phyloP scores from a whole-genome alignment of 2,797 vertebrate species.

The Microhierax caerulescens region DNA sequence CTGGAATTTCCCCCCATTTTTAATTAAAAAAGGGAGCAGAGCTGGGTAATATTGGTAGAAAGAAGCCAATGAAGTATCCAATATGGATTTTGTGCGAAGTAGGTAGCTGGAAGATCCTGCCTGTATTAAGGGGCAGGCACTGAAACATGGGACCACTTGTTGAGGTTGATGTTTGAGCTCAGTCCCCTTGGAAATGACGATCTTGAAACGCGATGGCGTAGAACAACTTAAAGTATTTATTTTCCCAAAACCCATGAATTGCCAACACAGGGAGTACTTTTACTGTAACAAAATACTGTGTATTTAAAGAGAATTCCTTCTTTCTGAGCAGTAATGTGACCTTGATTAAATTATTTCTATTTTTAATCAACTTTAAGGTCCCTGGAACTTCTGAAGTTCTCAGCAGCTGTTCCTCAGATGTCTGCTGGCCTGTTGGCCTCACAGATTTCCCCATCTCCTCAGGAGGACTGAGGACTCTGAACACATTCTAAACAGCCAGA shows the following conservation, averaged over 20 bases:
- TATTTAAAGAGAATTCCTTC: constrained; percentile 22
- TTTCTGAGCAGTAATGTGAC: constrained; percentile 44
- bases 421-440: constrained; percentile 10
- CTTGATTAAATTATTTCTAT: constrained; percentile 57
- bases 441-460: constrained; percentile 13
- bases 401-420: constrained; percentile 64
- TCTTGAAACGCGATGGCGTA: neutral
- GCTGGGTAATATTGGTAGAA: neutral
- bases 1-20: neutral
- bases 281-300: neutral
- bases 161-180: neutral
- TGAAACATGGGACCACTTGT: neutral
- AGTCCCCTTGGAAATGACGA: neutral
- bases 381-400: constrained; percentile 28
- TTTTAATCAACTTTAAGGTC: constrained; percentile 54
- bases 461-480: neutral
- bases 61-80: neutral
- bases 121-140: neutral
- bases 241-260: neutral
- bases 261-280: neutral
- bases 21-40: neutral
- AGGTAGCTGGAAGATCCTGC: neutral
- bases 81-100: neutral
- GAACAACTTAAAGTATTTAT: neutral
- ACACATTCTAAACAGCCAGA: neutral